phyloP scores from a whole-genome alignment of 2,113 vertebrate genomes.

The Leuciscus idus region DNA sequence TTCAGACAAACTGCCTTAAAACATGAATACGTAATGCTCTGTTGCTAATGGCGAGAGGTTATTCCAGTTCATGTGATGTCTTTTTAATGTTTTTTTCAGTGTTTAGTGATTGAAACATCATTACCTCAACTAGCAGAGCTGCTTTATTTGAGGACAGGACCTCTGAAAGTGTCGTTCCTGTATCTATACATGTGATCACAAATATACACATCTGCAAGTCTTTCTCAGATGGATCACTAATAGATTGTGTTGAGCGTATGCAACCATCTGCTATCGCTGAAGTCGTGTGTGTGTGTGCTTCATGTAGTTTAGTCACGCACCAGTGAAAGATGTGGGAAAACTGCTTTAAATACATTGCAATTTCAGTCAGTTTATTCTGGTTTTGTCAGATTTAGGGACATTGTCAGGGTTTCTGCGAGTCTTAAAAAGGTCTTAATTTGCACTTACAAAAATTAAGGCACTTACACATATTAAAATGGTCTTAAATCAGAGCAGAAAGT shows the following conservation, averaged over 20 bases:
- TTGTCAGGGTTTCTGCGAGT: too few species aligned
- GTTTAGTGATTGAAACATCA: background rate
- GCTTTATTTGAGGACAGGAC: background rate
- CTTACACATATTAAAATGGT: too few species aligned
- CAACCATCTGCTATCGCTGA: background rate
- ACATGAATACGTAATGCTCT: background rate
- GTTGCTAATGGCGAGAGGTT: background rate
- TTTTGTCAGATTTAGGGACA: too few species aligned
- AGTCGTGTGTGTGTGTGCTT: background rate
- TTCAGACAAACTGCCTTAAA: background rate
- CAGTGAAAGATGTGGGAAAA: background rate
- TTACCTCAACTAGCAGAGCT: background rate
- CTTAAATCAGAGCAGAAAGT: too few species aligned
- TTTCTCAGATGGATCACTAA: background rate
- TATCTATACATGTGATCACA: background rate
- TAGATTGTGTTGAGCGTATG: background rate
- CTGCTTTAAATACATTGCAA: too few species aligned
- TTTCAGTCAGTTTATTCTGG: too few species aligned
- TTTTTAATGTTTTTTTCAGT: background rate
- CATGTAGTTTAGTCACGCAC: conserved; percentile 1
- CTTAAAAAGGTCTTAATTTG: too few species aligned
- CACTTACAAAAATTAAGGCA: too few species aligned
- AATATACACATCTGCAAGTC: background rate
- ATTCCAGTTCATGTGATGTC: background rate
- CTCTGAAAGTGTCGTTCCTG: background rate